A percentile compares a stretch with the other conserved stretches of the same genome.
Conservation (phyloP, 1,140 invertebrate genomes). For the Drosophila rhopaloa region DNA sequence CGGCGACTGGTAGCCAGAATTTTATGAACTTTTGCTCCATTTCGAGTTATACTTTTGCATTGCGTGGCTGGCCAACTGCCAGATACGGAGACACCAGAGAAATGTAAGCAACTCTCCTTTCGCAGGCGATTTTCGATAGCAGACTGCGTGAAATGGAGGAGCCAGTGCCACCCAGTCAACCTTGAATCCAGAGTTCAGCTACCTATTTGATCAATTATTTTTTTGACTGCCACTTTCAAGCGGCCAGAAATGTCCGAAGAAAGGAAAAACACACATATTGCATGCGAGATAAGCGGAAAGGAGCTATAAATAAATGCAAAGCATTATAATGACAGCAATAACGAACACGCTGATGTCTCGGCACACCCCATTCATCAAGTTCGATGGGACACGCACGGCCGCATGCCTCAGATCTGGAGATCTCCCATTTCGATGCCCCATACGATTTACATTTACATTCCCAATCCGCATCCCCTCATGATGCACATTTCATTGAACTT, state of each 20-base stretch:
- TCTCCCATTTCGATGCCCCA: not conserved
- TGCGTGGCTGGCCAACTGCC: slow-evolving; percentile 60
- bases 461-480: slow-evolving; percentile 10
- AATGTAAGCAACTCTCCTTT: not conserved
- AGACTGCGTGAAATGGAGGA: slow-evolving; percentile 47
- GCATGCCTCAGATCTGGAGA: slow-evolving; percentile 21
- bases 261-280: slow-evolving; percentile 17
- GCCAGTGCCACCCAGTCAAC: slow-evolving; percentile 40
- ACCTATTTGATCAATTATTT: slow-evolving; percentile 51
- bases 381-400: slow-evolving; percentile 62
- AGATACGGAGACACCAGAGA: slow-evolving; percentile 18
- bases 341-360: slow-evolving; percentile 71
- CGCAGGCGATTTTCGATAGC: slow-evolving; percentile 10
- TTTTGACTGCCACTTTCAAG: slow-evolving; percentile 1
- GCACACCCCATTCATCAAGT: slow-evolving; percentile 79
- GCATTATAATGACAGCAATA: slow-evolving; percentile 81
- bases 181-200: slow-evolving; percentile 73
- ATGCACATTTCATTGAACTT: slow-evolving; percentile 68
- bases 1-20: slow-evolving; percentile 39
- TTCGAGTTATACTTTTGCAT: slow-evolving; percentile 53
- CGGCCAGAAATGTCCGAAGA: slow-evolving; percentile 35
- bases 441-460: slow-evolving; percentile 5
- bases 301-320: slow-evolving; percentile 73
- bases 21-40: slow-evolving; percentile 79
- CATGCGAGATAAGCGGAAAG: slow-evolving; percentile 41